Percentiles rank a stretch among this genome's conserved stretches.
Conservation (phyloP, 2,888 invertebrate species). For the Diaperis boleti region DNA sequence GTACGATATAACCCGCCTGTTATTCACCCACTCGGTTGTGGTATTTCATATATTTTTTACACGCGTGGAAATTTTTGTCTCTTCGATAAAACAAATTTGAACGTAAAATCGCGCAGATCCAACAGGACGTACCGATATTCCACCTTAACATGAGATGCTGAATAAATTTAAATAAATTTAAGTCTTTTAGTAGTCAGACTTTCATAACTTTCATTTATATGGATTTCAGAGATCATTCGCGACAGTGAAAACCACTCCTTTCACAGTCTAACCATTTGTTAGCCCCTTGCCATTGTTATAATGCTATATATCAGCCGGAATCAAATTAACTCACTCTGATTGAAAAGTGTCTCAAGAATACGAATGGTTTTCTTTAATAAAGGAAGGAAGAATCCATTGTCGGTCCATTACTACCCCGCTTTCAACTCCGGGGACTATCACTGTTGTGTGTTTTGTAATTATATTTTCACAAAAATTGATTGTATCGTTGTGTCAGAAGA, state of each 20-base stretch:
- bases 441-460: conserved; percentile 17
- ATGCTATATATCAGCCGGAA: conserved; percentile 36
- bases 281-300: conserved; percentile 30
- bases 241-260: conserved; percentile 20
- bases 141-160: neutral
- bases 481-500: conserved; percentile 8
- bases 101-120: conserved; percentile 1
- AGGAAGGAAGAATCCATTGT: neutral
- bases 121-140: neutral
- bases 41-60: conserved; percentile 28
- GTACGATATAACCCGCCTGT: conserved; percentile 24
- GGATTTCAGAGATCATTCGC: conserved; percentile 46
- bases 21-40: conserved; percentile 26
- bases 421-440: neutral
- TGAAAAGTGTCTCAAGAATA: conserved; percentile 41
- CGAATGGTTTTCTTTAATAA: conserved; percentile 31
- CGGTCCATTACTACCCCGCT: neutral
- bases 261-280: conserved; percentile 37
- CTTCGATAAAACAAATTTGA: conserved; percentile 6
- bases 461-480: conserved; percentile 1
- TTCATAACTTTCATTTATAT: conserved; percentile 49
- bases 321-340: conserved; percentile 38
- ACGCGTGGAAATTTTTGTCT: neutral
- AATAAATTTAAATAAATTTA: conserved; percentile 28
- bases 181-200: conserved; percentile 38